Evolutionary conservation across 2,888 invertebrate genomes (phyloP), one percentile per base, ranked within the genome.

Genomic region (Cosmia pyralina): DNA sequence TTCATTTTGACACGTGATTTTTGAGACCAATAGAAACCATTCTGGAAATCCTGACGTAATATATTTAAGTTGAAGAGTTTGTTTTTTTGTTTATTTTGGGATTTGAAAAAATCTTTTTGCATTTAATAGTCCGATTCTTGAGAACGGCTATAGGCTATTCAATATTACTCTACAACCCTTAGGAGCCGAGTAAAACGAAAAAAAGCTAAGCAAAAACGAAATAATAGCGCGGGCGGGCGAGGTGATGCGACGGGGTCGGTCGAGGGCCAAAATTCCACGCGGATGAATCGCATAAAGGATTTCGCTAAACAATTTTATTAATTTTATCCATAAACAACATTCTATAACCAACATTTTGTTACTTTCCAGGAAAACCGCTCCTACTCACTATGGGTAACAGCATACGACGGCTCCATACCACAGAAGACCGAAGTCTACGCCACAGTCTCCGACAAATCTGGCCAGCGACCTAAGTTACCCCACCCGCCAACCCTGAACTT

Each of bases 351-450:
- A 19, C 0, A 48, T 22, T 57, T 73, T 77, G 52, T 84, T 17
- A 34, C 48, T 53, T 94, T 93, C 50, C 93, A 96, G 96, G 95
- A 95, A 89, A 95, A 95, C 77, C 89, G 89, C 55, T 91, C 95
- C 2, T 96, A 94, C 77, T 95, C 94, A 0, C 84, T 96, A 52
- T 96, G 96, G 96, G 95, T 96, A 44, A 95, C 94, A 60, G 93
- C 94, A 19, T 89, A 91, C 69, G 95, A 94, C 70, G 95, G 95
- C 2, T 93, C 92, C 2, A 93, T 96, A 79, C 95, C 95, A 2
- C 95, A 95, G 83, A 88, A 92, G 44, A 93, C 92, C 4, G 96
- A 95, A 90, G 94, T 96, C 8, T 87, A 94, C 62, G 96, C 95
- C 3, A 91, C 92, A 2, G 87, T 96, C 44, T 94, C 94, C 4